Base-by-base conservation (phyloP, 2,888 invertebrate genomes). In the Electrophaes corylata region DNA sequence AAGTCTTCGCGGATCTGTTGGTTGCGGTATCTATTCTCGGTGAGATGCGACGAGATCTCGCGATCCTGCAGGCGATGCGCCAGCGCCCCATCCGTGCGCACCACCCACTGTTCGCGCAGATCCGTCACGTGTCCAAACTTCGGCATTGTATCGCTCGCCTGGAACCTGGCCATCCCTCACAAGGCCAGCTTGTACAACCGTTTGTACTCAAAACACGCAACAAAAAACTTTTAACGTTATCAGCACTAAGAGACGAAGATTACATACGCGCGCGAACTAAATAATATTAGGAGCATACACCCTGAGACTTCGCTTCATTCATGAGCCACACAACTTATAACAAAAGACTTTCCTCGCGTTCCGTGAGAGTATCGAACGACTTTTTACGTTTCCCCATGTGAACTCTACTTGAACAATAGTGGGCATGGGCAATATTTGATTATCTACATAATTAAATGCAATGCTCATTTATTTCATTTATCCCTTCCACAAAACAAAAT, bases 1-100 rank as follows among this genome's bases (percentile, higher is more conserved):
- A 91, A 92, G 67, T 92, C 92, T 56, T 91, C 92, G 1, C 92
- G 82, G 44, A 92, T 92, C 71, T 88, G 91, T 66, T 91, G 91
- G 69, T 92, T 92, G 8, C 92, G 82, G 65, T 75, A 86, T 63
- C 91, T 77, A 70, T 92, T 92, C 68, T 91, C 91, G 60, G 88
- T 88, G 31, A 92, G 81, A 59, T 91, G 92, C 3, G 90, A 86
- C 0, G 89, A 89, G 54, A 92, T 92, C 71, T 92, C 92, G 1
- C 91, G 85, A 71, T 92, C 92, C 65, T 92, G 92, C 40, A 92
- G 74, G 2, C 88, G 84, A 65, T 91, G 88, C 4, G 92, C 92
- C 40, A 92, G 79, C 23, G 91, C 91, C 0, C 91, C 91, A 65
- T 92, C 92, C 1, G 91, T 69, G 0, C 91, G 83, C 66, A 92